Percentiles rank a stretch among this genome's conserved stretches.
phyloP scores from a whole-genome alignment of 2,888 invertebrate species.

The Lysandra coridon region DNA sequence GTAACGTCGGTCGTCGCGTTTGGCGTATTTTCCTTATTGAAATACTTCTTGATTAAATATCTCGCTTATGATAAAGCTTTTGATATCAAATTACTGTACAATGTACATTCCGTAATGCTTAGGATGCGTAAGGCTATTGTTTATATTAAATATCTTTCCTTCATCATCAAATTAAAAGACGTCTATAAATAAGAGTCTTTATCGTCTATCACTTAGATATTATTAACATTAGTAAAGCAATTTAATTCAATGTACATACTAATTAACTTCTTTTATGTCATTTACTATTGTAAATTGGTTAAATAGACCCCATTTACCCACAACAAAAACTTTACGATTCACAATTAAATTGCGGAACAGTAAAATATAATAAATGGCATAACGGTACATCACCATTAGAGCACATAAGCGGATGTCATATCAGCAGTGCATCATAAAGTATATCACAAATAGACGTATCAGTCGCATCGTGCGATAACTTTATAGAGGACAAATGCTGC shows the following conservation, averaged over 20 bases:
- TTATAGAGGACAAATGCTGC: constrained; percentile 27
- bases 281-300: not conserved
- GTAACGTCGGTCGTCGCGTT: constrained; percentile 33
- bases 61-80: constrained; percentile 19
- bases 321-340: not conserved
- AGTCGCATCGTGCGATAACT: constrained; percentile 24
- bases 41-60: constrained; percentile 24
- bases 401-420: constrained; percentile 12
- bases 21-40: constrained; percentile 23
- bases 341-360: not conserved
- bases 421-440: constrained; percentile 26
- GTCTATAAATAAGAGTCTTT: not conserved
- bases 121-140: constrained; percentile 9
- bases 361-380: not conserved
- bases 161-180: not conserved
- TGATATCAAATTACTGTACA: constrained; percentile 9
- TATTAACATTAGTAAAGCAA: not conserved
- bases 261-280: not conserved
- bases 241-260: not conserved
- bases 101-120: constrained; percentile 13
- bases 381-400: not conserved
- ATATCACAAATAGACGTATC: constrained; percentile 29
- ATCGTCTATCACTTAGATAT: not conserved
- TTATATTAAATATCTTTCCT: constrained; percentile 7
- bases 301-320: not conserved